Percentiles rank a stretch among this genome's conserved stretches.
Evolutionary conservation across 2,888 invertebrate genomes (phyloP).

Genomic region (Ceraclea dissimilis): DNA sequence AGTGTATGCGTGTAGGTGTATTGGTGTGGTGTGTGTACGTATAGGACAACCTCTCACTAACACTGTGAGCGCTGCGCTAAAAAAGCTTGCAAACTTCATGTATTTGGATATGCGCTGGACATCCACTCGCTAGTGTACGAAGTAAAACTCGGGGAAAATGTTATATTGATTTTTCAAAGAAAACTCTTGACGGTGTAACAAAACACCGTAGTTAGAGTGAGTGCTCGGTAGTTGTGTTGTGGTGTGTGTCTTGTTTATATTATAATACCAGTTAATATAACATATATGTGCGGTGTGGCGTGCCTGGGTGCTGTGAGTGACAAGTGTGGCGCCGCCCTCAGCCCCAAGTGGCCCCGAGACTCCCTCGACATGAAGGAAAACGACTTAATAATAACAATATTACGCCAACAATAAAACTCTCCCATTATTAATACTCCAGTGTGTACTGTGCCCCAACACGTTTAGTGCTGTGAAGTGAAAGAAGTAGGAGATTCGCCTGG

Average conservation of each 20-base stretch:
- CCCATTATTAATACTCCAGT: too few relatives aligned
- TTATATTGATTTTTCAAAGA: constrained; percentile 54
- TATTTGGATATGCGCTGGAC: constrained; percentile 53
- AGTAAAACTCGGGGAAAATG: constrained; percentile 49
- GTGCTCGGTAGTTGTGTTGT: neutral
- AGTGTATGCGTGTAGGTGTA: neutral
- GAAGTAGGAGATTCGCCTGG: constrained; percentile 30
- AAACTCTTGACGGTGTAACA: constrained; percentile 51
- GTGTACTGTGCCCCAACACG: constrained; percentile 20
- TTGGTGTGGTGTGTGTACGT: neutral
- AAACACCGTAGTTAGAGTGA: constrained; percentile 37
- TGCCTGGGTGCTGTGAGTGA: constrained; percentile 34
- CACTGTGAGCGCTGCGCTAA: constrained; percentile 43
- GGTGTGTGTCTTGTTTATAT: constrained; percentile 43
- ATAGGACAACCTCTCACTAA: neutral
- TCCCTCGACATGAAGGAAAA: neutral
- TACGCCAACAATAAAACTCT: neutral
- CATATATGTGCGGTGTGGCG: constrained; percentile 40
- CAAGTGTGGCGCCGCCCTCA: neutral
- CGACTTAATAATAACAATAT: neutral
- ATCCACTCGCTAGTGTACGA: constrained; percentile 49
- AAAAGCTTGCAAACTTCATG: constrained; percentile 55
- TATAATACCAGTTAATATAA: neutral
- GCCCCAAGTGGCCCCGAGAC: neutral
- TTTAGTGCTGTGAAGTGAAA: constrained; percentile 45